Conservation (phyloP, 1,140 invertebrate species). For the Temnothorax curvispinosus region DNA sequence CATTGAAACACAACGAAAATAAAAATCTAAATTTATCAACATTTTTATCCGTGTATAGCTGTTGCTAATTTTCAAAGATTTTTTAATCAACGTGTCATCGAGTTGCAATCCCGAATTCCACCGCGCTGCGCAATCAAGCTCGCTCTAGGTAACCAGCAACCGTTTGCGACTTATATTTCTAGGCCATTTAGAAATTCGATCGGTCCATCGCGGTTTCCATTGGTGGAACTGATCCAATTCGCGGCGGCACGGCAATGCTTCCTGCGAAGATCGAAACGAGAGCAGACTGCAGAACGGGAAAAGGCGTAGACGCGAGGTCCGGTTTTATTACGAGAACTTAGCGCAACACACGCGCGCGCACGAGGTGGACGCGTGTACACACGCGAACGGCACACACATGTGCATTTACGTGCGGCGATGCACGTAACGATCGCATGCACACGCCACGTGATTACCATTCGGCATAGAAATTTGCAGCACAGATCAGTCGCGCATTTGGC, state of each 20-base stretch:
- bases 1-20: not conserved
- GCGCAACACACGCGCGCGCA: constrained; percentile 37
- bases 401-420: constrained; percentile 40
- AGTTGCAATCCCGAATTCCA: not conserved
- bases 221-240: constrained; percentile 58
- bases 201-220: not conserved
- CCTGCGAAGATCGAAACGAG: constrained; percentile 66
- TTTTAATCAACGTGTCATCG: constrained; percentile 1
- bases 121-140: not conserved
- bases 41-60: not conserved
- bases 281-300: constrained; percentile 58
- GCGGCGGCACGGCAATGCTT: constrained; percentile 50
- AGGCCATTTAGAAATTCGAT: constrained; percentile 27
- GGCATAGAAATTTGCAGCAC: constrained; percentile 58
- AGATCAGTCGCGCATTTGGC: constrained; percentile 3
- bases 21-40: not conserved
- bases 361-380: not conserved
- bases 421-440: constrained; percentile 56
- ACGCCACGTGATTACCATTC: constrained; percentile 69
- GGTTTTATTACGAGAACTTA: constrained; percentile 72
- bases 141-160: not conserved
- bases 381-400: not conserved
- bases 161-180: constrained; percentile 19
- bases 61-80: not conserved
- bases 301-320: constrained; percentile 67